Evolutionary conservation across 2,888 invertebrate genomes (phyloP), one percentile per base, ranked within the genome.

Genomic region (Ephialtes manifestator): DNA sequence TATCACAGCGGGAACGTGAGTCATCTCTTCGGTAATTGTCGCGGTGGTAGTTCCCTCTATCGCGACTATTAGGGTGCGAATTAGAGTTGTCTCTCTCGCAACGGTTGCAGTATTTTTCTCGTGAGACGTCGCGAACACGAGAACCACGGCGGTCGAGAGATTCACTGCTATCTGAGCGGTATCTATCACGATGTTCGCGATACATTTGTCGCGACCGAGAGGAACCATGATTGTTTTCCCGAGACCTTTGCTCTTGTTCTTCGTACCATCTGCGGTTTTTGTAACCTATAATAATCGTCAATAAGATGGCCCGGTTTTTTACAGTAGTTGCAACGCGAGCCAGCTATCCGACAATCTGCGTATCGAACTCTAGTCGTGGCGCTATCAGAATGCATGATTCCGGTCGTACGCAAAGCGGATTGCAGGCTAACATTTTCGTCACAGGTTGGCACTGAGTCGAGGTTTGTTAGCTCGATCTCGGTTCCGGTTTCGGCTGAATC

Each of bases 221-320:
- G 15, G 70, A 2, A 7, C 31, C 35, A 1, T 5, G 28, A 28
- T 15, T n/a, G 11, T 15, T 10, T 7, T 53, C 35, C 4, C 31
- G 71, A 15, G 15, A 5, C 0, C 71, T n/a, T 20, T 18, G n/a
- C 4, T 71, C 71, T 1, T 35, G 35, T 11, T 71, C 20, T 55
- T 55, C 53, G 20, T 55, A 55, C 53, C 53, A 55, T 20, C n/a
- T 55, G 1, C 53, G 53, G 5, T 71, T 71, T n/a, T 35, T 71
- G 71, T 1, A 71, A 18, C 8, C 28, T 71, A 11, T n/a, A 71
- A 13, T 35, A 71, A 2, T 53, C 18, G 15, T 53, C 71, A 2
- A 35, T 51, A 2, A 8, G 24, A 31, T 71, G 71, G 5, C 39
- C 20, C 3, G n/a, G 18, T 15, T 71, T 31, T 18, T 51, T 53